These are phyloP conservation scores for Drosophila melanocephala DNA, from an alignment of 2,888 invertebrate genomes.

Conservation along the genomic window DNA sequence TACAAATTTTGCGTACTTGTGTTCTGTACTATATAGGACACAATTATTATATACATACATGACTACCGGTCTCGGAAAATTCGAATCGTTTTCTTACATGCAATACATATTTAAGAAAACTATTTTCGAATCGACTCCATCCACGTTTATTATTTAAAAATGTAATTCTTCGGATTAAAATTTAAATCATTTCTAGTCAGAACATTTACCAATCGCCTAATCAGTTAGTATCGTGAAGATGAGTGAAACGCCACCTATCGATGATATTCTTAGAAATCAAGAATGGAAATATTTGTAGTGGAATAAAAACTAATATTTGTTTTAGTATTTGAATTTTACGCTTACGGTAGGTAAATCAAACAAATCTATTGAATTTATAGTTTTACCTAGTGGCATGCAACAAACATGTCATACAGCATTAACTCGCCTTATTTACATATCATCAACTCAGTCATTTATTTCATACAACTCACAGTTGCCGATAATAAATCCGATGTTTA, in stretches of 20 bases:
- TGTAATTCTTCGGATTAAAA: no score
- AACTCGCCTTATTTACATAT: background rate
- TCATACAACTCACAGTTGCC: slow-evolving; percentile 15
- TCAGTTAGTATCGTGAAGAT: background rate
- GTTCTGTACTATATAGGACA: background rate
- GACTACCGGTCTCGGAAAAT: background rate
- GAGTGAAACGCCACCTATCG: background rate
- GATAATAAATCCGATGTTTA: slow-evolving; percentile 1
- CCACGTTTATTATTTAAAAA: background rate
- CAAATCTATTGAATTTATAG: background rate
- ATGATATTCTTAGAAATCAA: background rate
- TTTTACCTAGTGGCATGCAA: background rate
- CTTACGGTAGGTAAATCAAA: background rate
- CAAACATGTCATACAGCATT: background rate
- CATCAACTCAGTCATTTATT: slow-evolving; percentile 2
- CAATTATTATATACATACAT: background rate
- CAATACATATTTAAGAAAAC: background rate
- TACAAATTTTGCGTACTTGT: background rate
- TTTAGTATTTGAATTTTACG: background rate
- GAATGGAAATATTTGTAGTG: background rate
- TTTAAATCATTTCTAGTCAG: background rate
- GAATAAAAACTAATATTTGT: background rate
- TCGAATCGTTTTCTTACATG: background rate
- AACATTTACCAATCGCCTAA: background rate
- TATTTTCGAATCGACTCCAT: background rate